Percentiles rank a stretch among this genome's conserved stretches.
These are phyloP conservation scores for Pangasius sanitwongsei DNA, from an alignment of 2,797 vertebrate genomes.

Conservation along the genomic window DNA sequence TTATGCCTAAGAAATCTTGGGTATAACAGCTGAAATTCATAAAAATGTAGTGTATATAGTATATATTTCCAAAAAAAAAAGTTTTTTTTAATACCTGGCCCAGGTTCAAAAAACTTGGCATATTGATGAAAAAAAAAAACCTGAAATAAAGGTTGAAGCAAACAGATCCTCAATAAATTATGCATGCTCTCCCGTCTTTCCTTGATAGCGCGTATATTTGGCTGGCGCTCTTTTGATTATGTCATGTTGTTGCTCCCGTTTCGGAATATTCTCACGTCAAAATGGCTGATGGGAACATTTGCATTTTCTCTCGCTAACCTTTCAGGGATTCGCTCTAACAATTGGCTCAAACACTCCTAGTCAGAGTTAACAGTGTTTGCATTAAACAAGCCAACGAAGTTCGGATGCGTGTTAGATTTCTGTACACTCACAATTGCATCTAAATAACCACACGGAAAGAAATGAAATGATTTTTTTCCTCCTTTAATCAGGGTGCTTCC, in stretches of 20 bases:
- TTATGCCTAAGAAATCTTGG: not conserved
- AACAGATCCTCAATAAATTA: constrained; percentile 8
- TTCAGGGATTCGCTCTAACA: not conserved
- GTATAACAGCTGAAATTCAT: not conserved
- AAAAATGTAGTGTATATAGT: not conserved
- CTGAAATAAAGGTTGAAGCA: not conserved
- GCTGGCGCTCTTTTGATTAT: constrained; percentile 1
- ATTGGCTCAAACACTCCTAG: not conserved
- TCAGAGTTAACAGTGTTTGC: constrained; percentile 35
- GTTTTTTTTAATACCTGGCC: not conserved
- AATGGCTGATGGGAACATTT: constrained; percentile 13
- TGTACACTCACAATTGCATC: constrained; percentile 24
- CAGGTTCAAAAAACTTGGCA: not conserved
- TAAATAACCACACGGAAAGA: not conserved
- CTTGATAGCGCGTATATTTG: not conserved
- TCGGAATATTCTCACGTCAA: not conserved
- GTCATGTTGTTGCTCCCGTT: not conserved
- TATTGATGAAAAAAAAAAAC: not conserved
- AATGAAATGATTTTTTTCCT: not conserved
- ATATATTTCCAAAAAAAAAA: not conserved
- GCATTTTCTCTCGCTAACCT: not conserved
- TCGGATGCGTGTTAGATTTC: constrained; percentile 23
- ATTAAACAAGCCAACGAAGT: constrained; percentile 27
- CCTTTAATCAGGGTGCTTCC: not conserved
- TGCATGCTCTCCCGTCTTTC: not conserved